Conservation (phyloP, 2,888 invertebrate species). For the Melitaea athalia region DNA sequence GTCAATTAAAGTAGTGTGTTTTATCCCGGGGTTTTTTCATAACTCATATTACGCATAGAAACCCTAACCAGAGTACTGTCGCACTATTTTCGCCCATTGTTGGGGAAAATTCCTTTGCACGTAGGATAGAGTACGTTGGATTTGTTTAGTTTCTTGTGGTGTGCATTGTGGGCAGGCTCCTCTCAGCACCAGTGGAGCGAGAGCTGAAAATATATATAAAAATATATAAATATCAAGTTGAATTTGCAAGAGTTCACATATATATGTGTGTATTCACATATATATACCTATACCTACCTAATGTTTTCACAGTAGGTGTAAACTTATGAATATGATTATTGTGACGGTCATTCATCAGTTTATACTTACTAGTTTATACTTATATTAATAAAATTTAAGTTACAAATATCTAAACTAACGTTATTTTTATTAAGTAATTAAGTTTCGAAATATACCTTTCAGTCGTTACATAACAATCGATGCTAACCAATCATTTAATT, state of each 20-base stretch:
- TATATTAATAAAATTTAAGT: no score
- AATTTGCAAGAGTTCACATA: no score
- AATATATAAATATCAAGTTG: not conserved
- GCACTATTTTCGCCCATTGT: slow-evolving; percentile 88
- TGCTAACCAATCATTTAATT: not conserved
- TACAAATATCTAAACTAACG: no score
- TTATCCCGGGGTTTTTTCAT: not conserved
- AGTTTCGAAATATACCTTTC: not conserved
- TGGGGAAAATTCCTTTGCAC: slow-evolving; percentile 89
- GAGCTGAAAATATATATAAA: slow-evolving; percentile 78
- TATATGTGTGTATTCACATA: no score
- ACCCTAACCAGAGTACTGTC: slow-evolving; percentile 84
- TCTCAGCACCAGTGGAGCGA: slow-evolving; percentile 88
- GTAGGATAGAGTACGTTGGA: slow-evolving; percentile 87
- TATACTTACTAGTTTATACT: no score
- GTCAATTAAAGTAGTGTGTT: not conserved
- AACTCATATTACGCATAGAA: slow-evolving; percentile 12
- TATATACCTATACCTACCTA: no score
- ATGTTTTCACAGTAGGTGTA: no score
- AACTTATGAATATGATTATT: no score
- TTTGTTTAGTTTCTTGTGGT: slow-evolving; percentile 86
- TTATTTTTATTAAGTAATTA: no score
- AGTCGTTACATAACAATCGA: not conserved
- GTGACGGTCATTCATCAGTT: no score
- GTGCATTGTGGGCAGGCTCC: slow-evolving; percentile 88